Base-by-base conservation (phyloP, 2,888 invertebrate genomes). In the Macaria liturata region DNA sequence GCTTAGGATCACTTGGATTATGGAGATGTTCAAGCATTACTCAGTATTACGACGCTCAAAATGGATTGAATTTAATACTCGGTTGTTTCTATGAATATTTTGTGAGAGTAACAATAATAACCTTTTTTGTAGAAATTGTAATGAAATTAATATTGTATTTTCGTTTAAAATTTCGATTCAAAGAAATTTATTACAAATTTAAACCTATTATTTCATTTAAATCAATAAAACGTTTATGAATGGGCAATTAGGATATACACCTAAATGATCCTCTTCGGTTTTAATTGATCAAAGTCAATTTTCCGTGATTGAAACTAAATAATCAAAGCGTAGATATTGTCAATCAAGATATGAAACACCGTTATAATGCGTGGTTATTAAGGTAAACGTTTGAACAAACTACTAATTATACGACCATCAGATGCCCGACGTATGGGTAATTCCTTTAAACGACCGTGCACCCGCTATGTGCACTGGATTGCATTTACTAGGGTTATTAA, bases 1-100 rank as follows among this genome's bases (percentile, higher is more conserved):
- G 64, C 62, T 68, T 75, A 75, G 76, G 78, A 69, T 67, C 58
- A 58, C 67, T 72, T 66, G 62, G 66, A 67, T 67, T 67, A 64
- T 67, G 66, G 47, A 58, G 66, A 64, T 64, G 55, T 62, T 43
- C 44, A 50, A 44, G 37, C 50, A 53, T 60, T 57, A 55, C 48
- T 20, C 58, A 55, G 59, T 54, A 60, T 65, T 60, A 67, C 57
- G 40, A 57, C 49, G 57, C 49, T 53, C 49, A 45, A 58, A 49
- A 58, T 53, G 49, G 46, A 58, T 58, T 49, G 45, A 58, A 46
- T 56, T 51, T 47, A 47, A 43, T 51, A 56, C 43, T 40, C 30
- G 48, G n/a, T 45, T 30, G 48, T 52, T 48, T 45, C 20, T 9
- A 37, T 46, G 39, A 49, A 50, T 54, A 50, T 50, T 59, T 47